Conservation (phyloP, 2,113 vertebrate species). For the Pycnonotus jocosus region DNA sequence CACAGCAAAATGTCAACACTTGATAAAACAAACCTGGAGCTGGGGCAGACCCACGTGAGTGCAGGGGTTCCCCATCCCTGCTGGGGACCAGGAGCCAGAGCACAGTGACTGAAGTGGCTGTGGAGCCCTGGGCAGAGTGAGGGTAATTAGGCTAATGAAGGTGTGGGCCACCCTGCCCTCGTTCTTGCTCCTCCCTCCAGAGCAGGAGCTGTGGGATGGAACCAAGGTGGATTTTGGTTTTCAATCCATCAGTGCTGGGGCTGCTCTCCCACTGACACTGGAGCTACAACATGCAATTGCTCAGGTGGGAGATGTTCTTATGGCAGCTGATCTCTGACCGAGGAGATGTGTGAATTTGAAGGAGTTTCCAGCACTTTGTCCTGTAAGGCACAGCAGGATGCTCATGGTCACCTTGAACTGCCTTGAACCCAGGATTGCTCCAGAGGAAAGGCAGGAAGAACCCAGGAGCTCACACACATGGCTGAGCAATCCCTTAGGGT, state of each 20-base stretch:
- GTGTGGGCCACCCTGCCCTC: not conserved
- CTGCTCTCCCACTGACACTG: not conserved
- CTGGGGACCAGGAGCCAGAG: fast-evolving
- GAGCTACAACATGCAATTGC: fast-evolving
- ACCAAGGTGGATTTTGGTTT: not conserved
- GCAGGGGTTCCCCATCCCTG: not conserved
- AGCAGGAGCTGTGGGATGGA: not conserved
- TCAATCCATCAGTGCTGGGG: not conserved
- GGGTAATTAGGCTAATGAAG: not conserved
- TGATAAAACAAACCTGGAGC: not conserved
- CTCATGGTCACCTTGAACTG: not conserved
- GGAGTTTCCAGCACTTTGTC: not conserved
- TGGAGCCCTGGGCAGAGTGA: not conserved
- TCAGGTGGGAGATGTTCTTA: fast-evolving
- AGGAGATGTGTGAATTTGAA: not conserved
- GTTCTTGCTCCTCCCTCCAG: not conserved
- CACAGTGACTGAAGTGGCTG: fast-evolving
- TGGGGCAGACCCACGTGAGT: not conserved
- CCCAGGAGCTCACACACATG: fast-evolving
- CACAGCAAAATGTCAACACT: not conserved
- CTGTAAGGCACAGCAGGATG: not conserved
- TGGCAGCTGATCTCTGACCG: not conserved
- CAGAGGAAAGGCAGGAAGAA: not conserved
- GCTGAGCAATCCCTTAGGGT: not conserved
- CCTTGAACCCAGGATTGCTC: not conserved